Percentiles rank a stretch among this genome's conserved stretches.
Conservation (phyloP, 2,797 vertebrate genomes). For the Spinibarbus caldwelli region DNA sequence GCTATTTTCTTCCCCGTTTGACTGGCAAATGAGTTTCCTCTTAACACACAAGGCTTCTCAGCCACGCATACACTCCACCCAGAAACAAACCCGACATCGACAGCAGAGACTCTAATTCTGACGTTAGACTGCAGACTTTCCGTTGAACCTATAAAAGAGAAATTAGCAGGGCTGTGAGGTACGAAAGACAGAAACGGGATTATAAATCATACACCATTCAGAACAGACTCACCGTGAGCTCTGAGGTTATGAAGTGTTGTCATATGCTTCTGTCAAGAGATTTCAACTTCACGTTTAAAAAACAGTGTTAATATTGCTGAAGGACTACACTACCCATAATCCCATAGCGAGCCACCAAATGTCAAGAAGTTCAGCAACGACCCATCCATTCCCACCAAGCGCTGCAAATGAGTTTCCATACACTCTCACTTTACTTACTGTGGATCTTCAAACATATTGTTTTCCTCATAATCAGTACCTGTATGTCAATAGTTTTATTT, state of each 20-base stretch:
- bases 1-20: constrained; percentile 25
- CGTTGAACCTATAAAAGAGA: background rate
- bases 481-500: background rate
- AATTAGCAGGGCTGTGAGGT: background rate
- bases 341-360: background rate
- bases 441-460: background rate
- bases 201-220: background rate
- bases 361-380: too few species aligned
- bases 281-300: background rate
- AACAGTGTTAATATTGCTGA: too few species aligned
- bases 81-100: background rate
- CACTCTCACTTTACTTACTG: background rate
- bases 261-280: background rate
- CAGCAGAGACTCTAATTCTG: background rate
- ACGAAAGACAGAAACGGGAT: background rate
- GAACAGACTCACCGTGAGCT: background rate
- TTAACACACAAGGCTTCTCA: constrained; percentile 18
- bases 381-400: background rate
- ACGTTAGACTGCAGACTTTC: background rate
- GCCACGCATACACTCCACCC: constrained; percentile 11
- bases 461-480: background rate
- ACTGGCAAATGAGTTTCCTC: constrained; percentile 45
- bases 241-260: background rate
- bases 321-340: background rate
- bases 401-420: background rate